Percentiles rank a stretch among this genome's conserved stretches.
phyloP scores from a whole-genome alignment of 2,888 invertebrate genomes.

The Ephialtes manifestator region DNA sequence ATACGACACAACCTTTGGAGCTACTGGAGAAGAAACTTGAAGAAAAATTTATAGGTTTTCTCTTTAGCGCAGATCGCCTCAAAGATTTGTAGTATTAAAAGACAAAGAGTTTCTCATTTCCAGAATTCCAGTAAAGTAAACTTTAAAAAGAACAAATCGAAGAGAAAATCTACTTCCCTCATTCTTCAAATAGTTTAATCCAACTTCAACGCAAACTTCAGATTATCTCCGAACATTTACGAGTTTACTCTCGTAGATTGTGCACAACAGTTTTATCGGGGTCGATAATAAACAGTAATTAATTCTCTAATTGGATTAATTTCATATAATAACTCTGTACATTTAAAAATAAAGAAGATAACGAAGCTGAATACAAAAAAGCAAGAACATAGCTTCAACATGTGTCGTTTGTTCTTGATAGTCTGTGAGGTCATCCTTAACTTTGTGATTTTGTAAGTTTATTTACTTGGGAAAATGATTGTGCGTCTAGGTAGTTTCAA shows the following conservation, averaged over 20 bases:
- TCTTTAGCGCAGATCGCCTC: no score
- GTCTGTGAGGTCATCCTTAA: not conserved
- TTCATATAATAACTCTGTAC: not conserved
- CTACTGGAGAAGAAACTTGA: no score
- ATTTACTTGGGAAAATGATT: not conserved
- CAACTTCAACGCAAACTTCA: not conserved
- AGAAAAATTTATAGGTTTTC: no score
- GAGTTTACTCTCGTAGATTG: not conserved
- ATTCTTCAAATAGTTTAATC: not conserved
- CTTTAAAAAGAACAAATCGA: not conserved
- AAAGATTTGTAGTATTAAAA: not conserved
- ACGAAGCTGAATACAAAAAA: no score
- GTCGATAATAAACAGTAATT: not conserved
- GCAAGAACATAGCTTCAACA: no score
- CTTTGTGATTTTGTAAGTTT: not conserved
- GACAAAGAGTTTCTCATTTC: not conserved
- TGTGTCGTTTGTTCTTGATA: no score
- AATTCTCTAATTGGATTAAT: slow-evolving; percentile 2
- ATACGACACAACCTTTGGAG: not conserved
- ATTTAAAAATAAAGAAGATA: not conserved
- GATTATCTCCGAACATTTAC: not conserved
- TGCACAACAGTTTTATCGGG: not conserved
- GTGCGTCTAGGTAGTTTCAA: not conserved
- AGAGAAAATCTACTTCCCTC: not conserved
- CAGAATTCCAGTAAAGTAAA: not conserved